Base-by-base conservation (phyloP, 1,140 invertebrate genomes). In the Nasonia longicornis region DNA sequence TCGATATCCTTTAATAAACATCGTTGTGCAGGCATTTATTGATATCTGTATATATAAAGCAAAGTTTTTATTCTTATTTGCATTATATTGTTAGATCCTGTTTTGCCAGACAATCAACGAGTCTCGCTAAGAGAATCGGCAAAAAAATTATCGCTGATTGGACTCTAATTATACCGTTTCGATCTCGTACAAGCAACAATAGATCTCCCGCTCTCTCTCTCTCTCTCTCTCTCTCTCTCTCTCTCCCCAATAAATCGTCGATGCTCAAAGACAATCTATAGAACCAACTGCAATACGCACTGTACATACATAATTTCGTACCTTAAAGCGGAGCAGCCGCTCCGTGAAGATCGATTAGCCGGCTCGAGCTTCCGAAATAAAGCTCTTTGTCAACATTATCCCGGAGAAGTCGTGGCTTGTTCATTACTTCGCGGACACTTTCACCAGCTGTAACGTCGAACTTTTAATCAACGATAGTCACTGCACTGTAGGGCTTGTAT, bases 321-420 rank as follows among this genome's bases (percentile, higher is more conserved):
- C 64, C 75, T 77, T 48, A 16, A 29, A 31, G 20, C 26, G 11
- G 45, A 69, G 45, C 22, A 38, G 16, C 1, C 14, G 12, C 35
- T 26, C n/a, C 22, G 22, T 42, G 8, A 16, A 64, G 42, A 77
- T 77, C 14, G 66, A 78, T 71, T 71, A n/a, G 45, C 2, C 45
- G 67, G 16, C 38, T 52, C 2, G 8, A 48, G 22, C 45, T 58
- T 16, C 58, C 16, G 42, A 78, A 48, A 67, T 16, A 52, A 48
- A 70, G 42, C 38, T 69, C 2, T 14, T n/a, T 52, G 38, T 69
- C 2, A 64, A 75, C 38, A 69, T 29, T 11, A 16, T 42, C 35
- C 14, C 12, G 45, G 3, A 7, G 52, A 29, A 70, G 26, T 71
- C 16, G 2, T 29, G 64, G 2, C 14, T 29, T 29, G 10, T 11